Evolutionary conservation across 2,888 invertebrate species (phyloP), one percentile per base, ranked within the genome.

Genomic region (Marasmarcha lunaedactyla): DNA sequence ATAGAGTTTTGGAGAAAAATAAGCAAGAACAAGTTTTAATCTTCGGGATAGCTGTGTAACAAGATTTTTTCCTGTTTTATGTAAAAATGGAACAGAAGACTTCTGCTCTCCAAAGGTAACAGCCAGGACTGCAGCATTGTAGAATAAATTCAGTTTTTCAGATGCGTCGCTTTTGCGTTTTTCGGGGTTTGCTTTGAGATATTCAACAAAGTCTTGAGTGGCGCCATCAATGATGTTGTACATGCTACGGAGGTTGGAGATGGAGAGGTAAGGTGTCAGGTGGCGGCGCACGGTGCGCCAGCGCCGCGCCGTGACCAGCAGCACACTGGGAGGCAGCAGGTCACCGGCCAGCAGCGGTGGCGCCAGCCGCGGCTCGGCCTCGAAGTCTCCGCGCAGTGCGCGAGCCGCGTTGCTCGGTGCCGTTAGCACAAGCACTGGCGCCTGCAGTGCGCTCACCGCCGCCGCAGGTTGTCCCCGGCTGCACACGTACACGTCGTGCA

Each of bases 101-200:
- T 65, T 65, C 35, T 65, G 20, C 20, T 20, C 20, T 4, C 73
- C 72, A 46, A 74, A 74, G 0, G 70, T 67, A 4, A 62, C 52
- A 1, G 61, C 58, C 9, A 56, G 53, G 1, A 71, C 54, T 1
- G 59, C 53, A 0, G 57, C 55, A 36, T 51, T 40, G 15, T 52
- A 53, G 41, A 55, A 61, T 5, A 50, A 49, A 1, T 43, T 42
- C 2, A 57, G 26, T 1, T 48, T 54, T 2, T 46, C 39, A 33
- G 48, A 58, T 2, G 45, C 11, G 11, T 57, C 39, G 11, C 30
- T 11, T n/a, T 30, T 48, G n/a, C 57, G 43, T 45, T 59, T 55
- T 59, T 61, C 62, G 37, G 54, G 51, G 15, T 52, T 49, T 2
- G 37, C 59, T 49, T 20, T 49, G 48, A 2, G 53, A 49, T 45